Percentiles rank a stretch among this genome's conserved stretches.
These are phyloP conservation scores for Hecatera dysodea DNA, from an alignment of 2,888 invertebrate species.

Conservation along the genomic window DNA sequence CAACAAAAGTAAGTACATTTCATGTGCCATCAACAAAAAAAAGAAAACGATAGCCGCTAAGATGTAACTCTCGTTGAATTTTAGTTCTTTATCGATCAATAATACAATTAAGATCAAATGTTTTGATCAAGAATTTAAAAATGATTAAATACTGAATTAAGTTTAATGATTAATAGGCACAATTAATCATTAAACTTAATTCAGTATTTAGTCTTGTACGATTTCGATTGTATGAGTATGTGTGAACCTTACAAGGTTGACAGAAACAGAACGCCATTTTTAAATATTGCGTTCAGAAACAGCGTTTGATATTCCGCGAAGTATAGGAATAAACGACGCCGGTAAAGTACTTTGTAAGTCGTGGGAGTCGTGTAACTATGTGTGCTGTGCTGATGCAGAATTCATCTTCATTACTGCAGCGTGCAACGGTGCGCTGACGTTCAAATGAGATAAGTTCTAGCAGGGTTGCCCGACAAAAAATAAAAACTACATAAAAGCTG, in stretches of 20 bases:
- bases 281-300: conserved; percentile 4
- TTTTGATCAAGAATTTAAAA: no score
- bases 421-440: conserved; percentile 48
- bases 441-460: conserved; percentile 52
- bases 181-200: no score
- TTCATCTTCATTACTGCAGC: conserved; percentile 60
- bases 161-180: no score
- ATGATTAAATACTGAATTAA: no score
- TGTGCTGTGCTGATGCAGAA: conserved; percentile 41
- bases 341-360: conserved; percentile 48
- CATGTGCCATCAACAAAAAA: background rate
- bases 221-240: no score
- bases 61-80: no score
- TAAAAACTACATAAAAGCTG: background rate
- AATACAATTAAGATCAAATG: no score
- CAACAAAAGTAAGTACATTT: background rate
- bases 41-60: no score
- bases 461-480: background rate
- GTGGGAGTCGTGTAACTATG: conserved; percentile 55
- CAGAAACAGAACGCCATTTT: background rate
- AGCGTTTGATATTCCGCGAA: conserved; percentile 39
- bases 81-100: no score
- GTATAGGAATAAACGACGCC: conserved; percentile 49
- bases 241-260: no score
- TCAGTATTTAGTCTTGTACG: no score